These are phyloP conservation scores for Streblospio benedicti DNA, from an alignment of 1,140 invertebrate genomes.

Conservation along the genomic window DNA sequence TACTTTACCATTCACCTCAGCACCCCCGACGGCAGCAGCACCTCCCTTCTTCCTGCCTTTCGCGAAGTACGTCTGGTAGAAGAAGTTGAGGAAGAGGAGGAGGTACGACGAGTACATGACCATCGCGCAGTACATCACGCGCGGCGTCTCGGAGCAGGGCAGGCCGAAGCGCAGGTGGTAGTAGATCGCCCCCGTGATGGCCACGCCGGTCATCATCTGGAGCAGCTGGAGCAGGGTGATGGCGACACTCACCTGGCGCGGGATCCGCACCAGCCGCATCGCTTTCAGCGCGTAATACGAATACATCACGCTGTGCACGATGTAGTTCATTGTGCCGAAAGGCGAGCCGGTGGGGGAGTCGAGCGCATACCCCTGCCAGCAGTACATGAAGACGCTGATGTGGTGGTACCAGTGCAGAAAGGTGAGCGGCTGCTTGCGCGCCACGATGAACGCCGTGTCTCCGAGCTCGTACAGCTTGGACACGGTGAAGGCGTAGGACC, in stretches of 20 bases:
- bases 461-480: slow-evolving; percentile 85
- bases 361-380: slow-evolving; percentile 52
- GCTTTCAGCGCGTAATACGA: slow-evolving; percentile 4
- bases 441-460: slow-evolving; percentile 89
- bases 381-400: slow-evolving; percentile 69
- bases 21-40: too few species aligned
- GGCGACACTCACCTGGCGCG: not conserved
- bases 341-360: not conserved
- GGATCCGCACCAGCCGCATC: not conserved
- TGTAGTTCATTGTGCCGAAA: slow-evolving; percentile 2
- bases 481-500: slow-evolving; percentile 78
- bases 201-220: slow-evolving; percentile 1
- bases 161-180: not conserved
- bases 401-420: slow-evolving; percentile 80
- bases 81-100: slow-evolving; percentile 3
- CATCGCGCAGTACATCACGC: not conserved
- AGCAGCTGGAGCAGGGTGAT: slow-evolving; percentile 7
- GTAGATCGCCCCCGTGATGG: not conserved
- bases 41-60: too few species aligned
- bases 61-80: slow-evolving; percentile 2
- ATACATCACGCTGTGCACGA: slow-evolving; percentile 10
- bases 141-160: not conserved
- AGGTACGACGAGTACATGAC: slow-evolving; percentile 12
- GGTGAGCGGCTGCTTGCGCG: slow-evolving; percentile 85
- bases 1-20: too few species aligned